Base-by-base conservation (phyloP, 2,113 vertebrate species). In the Tenrec ecaudatus region DNA sequence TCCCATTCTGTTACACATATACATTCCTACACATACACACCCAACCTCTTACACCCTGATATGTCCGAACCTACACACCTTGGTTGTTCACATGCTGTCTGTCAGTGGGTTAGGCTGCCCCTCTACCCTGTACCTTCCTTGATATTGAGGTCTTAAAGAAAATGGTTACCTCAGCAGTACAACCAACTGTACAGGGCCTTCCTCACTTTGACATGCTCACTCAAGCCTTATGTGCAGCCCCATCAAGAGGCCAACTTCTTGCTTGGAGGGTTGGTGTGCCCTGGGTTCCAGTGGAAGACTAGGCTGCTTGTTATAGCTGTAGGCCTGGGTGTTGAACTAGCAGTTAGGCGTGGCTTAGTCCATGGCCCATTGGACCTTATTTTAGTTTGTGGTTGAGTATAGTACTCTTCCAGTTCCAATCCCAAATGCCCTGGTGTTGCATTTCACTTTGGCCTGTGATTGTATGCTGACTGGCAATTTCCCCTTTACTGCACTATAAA, bases 61-160 rank as follows among this genome's bases (percentile, higher is more conserved):
- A 6, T 2, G 69, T 33, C 69, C 40, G 47, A 36, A 16, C 82
- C 14, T 20, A 22, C 22, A 17, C 33, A 71, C 4, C n/a, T 92
- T 33, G 77, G 57, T 53, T 0, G 0, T 53, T 64, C 11, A 58
- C 36, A 15, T 0, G 1, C 84, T 82, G 53, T 95, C 20, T 82
- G 53, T 95, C 20, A 9, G 62, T 64, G n/a, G 84, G 82, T 82
- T 69, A 71, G 69, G 57, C 36, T 62, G 31, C 47, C 79, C 17
- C 53, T 92, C 36, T 60, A 38, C 27, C 62, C 47, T 79, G 17
- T 36, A 31, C 23, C 84, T 91, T 81, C 73, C 77, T 85, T 82
- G 78, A 43, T 91, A 58, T 79, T 58, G 90, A 84, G 17, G 53
- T 87, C 77, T 93, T 86, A 60, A 92, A 69, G 38, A 64, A 89